Base-by-base conservation (phyloP, 1,140 invertebrate genomes). In the Lepidurus arcticus region DNA sequence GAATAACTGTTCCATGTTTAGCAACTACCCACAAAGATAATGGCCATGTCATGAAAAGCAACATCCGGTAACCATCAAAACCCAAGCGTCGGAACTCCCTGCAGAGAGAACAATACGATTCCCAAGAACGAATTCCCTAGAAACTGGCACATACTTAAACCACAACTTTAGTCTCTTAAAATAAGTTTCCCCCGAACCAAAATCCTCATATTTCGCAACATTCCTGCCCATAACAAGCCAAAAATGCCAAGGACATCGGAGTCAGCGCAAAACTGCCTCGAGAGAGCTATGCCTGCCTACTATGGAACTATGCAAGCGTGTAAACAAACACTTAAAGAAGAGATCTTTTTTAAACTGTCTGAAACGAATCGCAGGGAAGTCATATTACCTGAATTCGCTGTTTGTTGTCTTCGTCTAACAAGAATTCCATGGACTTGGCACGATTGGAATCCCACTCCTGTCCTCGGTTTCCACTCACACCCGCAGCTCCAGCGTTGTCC, bases 391-490 rank as follows among this genome's bases (percentile, higher is more conserved):
- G 88, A 80, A 90, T 88, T 81, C 90, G 89, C 81, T 89, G 90
- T 83, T 92, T 89, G 86, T 94, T 95, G 83, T 94, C 92, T 86
- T 94, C 94, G 86, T 95, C 93, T 83, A 96, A 89, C 82, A 96
- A 90, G 87, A 94, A 95, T 88, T 96, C 94, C 93, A 96, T 95
- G 86, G 92, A 94, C 87, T 94, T 94, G 87, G 79, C 93, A 90
- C 81, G 92, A 85, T 79, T 85, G 84, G 81, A 88, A 24, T 79
- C 78, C 82, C 84, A 85, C 83, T 83, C 82, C 84, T 78, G 44
- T 2, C 45, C 80, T 79, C 34, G 44, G 21, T 76, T 7, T 79
- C 82, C 78, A 81, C 82, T 73, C 79, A 79, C 42, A 73, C 80
- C 80, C 45, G 83, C 81, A 81, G 76, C 80, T 80, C 81, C 77